A percentile compares a stretch with the other conserved stretches of the same genome.
Evolutionary conservation across 2,888 invertebrate species (phyloP).

Genomic region (Trachelus tabidus): DNA sequence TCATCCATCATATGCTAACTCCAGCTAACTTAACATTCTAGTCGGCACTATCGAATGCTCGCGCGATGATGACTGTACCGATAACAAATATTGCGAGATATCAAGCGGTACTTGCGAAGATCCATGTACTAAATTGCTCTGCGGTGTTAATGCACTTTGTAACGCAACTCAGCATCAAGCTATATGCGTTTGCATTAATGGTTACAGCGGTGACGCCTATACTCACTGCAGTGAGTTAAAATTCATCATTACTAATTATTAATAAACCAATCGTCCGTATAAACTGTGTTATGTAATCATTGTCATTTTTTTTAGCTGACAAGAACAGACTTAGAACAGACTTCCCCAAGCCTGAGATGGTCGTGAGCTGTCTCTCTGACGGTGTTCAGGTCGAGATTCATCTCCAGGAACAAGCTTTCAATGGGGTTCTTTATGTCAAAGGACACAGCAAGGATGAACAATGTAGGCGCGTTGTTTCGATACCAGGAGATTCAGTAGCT

Average conservation of each 20-base stretch:
- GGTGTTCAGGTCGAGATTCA: constrained; percentile 89
- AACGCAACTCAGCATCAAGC: constrained; percentile 82
- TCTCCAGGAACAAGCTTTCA: constrained; percentile 76
- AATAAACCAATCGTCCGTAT: not conserved
- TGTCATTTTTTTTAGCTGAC: constrained; percentile 43
- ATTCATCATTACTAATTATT: constrained; percentile 1
- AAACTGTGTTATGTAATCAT: not conserved
- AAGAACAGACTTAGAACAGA: constrained; percentile 76
- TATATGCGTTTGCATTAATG: constrained; percentile 81
- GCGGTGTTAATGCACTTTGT: constrained; percentile 82
- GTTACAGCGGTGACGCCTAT: constrained; percentile 82
- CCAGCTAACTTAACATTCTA: constrained; percentile 24
- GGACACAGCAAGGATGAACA: constrained; percentile 94
- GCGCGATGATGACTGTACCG: constrained; percentile 80
- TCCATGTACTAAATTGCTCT: constrained; percentile 80
- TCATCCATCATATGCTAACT: not conserved
- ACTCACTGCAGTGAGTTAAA: constrained; percentile 75
- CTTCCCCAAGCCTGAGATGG: constrained; percentile 87
- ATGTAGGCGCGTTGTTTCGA: constrained; percentile 84
- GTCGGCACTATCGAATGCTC: constrained; percentile 71
- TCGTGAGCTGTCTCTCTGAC: constrained; percentile 90
- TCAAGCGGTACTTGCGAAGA: constrained; percentile 80
- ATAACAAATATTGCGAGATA: constrained; percentile 79
- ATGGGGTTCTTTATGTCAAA: constrained; percentile 92
- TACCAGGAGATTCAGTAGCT: constrained; percentile 75